A percentile compares a stretch with the other conserved stretches of the same genome.
Conservation (phyloP, 2,113 vertebrate species). For the Felis catus region F.catus_Fca126_mat1.0 CM031425.1:35752501-35753000, state of each 20-base stretch:
- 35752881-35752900: background rate
- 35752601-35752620: conserved; percentile 26
- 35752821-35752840: background rate
- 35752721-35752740: conserved; percentile 40
- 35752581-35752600: background rate
- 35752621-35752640: conserved; percentile 11
- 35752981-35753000: background rate
- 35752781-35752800: background rate
- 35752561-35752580: conserved; percentile 44
- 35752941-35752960: background rate
- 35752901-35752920: background rate
- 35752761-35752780: background rate
- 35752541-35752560: conserved; percentile 2
- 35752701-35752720: conserved; percentile 53
- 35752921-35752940: background rate
- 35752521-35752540: background rate
- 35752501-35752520: background rate
- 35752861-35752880: background rate
- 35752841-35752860: background rate
- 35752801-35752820: background rate
- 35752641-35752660: background rate
- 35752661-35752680: background rate
- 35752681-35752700: conserved; percentile 43
- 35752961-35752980: background rate
- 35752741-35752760: conserved; percentile 23